Evolutionary conservation across 2,797 vertebrate genomes (phyloP), one percentile per base, ranked within the genome.

Genomic region (Notolepis coatsorum): DNA sequence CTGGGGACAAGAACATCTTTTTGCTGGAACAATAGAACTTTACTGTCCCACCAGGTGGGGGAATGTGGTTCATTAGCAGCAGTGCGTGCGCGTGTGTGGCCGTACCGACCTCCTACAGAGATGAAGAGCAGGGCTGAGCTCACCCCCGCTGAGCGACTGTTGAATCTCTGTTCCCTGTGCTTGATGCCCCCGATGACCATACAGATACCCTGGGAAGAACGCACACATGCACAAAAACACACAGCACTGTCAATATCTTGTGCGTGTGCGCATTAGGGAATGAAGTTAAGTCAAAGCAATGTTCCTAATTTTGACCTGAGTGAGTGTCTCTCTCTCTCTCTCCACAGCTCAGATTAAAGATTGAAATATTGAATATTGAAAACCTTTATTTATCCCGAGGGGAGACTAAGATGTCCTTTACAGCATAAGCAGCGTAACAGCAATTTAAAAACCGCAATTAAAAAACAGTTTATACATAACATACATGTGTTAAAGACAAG

Each of bases 141-240:
- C 61, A 97, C 93, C 0, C 96, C 96, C 0, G 94, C 95, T 0
- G 96, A 97, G 0, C 95, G 88, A 60, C 95, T 96, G 91, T 97
- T 97, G 75, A 97, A 97, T 1, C 87, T 73, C 74, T 97, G 95
- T 83, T 97, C 95, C 25, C 89, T 84, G 87, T 97, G 96, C 67
- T 93, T 93, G 54, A 93, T 93, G 53, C 96, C 96, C 0, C 96
- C 96, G 0, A 96, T 94, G 27, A 96, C 93, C 96, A 96, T 97
- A 48, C 95, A 96, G 56, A 97, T 86, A 0, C 95, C 96, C 96
- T 97, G 46, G 2, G 24, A 9, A 33, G 7, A 7, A 24, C 5
- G 50, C 47, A 43, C 4, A 33, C 7, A 46, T 31, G 18, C 7
- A 21, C n/a, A 42, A 13, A 25, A 7, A 17, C 20, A 23, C 58